These are phyloP conservation scores for Agriopis aurantiaria DNA, from an alignment of 2,888 invertebrate species.

Conservation along the genomic window DNA sequence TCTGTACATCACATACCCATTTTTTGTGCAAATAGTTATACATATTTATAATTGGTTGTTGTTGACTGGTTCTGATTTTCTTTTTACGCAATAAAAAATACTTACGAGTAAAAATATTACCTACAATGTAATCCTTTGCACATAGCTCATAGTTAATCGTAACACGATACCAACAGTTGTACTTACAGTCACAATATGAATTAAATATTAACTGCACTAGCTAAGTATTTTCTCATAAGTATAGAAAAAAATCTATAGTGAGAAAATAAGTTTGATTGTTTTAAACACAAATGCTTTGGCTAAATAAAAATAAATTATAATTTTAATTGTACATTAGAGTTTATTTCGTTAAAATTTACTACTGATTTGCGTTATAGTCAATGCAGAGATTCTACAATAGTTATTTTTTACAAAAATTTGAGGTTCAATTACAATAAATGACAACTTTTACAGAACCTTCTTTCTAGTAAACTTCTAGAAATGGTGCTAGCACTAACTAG, in stretches of 20 bases:
- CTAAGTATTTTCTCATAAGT: conserved; percentile 5
- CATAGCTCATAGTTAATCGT: conserved; percentile 27
- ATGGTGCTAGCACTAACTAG: too few species aligned
- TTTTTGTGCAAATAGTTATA: neutral
- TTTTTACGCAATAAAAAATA: conserved; percentile 14
- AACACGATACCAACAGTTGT: conserved; percentile 22
- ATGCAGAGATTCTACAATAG: too few species aligned
- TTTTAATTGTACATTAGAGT: too few species aligned
- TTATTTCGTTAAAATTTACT: too few species aligned
- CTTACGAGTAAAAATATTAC: conserved; percentile 16
- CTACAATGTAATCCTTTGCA: conserved; percentile 13
- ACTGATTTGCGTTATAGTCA: too few species aligned
- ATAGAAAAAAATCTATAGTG: neutral
- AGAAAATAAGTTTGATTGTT: neutral
- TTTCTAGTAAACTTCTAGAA: too few species aligned
- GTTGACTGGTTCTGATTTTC: conserved; percentile 1
- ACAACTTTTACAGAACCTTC: too few species aligned
- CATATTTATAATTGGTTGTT: neutral
- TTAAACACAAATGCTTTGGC: too few species aligned
- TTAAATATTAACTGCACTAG: conserved; percentile 21
- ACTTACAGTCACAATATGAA: conserved; percentile 11
- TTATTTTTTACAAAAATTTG: too few species aligned
- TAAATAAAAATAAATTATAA: too few species aligned
- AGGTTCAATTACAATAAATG: too few species aligned
- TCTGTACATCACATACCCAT: neutral